Evolutionary conservation across 2,113 vertebrate genomes (phyloP), one percentile per base, ranked within the genome.

Genomic region (Nesoenas mayeri): DNA sequence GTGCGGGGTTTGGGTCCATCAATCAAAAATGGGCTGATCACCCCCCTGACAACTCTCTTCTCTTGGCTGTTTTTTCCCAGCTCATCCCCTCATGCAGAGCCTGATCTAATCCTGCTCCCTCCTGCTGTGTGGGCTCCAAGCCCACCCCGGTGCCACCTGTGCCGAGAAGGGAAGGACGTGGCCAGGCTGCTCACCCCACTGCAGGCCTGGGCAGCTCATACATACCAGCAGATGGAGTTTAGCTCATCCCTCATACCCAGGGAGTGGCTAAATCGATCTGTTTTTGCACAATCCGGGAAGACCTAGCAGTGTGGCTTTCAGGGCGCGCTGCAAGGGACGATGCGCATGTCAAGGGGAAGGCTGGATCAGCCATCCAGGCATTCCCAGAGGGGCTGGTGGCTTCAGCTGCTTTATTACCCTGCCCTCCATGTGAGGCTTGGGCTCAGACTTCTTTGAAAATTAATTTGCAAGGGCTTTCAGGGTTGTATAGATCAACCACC

Each of bases 141-240:
- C 3, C 4, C 26, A 10, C 75, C 26, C 53, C 67, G n/a, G 58
- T 67, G 69, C 81, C 32, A 9, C 29, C 9, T 2, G 48, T 21
- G 50, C 42, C 3, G 3, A 15, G 47, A 10, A 11, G 11, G 61
- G 50, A 26, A 40, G 85, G 48, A n/a, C 4, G 0, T 1, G 22
- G 21, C 83, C 0, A 0, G 17, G 60, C 28, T 25, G 57, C 31
- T 74, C 15, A 2, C 60, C 22, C 58, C 34, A 0, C 1, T 2
- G 29, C 77, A 64, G 38, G 32, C 72, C 64, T 40, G 72, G 36
- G 73, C 83, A 42, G 22, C 64, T 79, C 53, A 11, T 47, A 47
- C 4, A 18, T 19, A 19, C 44, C 18, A 36, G 9, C 73, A 60
- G 74, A 51, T 67, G 79, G 38, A 51, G 11, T 82, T 96, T 13